Evolutionary conservation across 2,888 invertebrate species (phyloP), one percentile per base, ranked within the genome.

Genomic region (Tenthredo distinguenda): DNA sequence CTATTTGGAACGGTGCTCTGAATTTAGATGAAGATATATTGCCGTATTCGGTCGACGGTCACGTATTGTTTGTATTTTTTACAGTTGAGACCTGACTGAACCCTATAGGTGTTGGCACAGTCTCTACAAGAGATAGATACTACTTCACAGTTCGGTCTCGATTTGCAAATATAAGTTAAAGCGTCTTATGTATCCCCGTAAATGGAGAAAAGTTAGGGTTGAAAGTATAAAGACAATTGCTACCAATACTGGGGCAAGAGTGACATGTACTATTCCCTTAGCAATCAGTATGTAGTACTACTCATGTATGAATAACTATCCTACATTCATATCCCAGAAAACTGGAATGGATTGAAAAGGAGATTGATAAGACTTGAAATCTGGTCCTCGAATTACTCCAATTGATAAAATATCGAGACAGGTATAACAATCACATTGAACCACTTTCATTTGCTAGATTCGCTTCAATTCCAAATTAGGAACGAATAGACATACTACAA

Each of bases 1-100:
- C 68, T 68, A 68, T 68, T 68, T 34, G 68, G 34, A 68, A 68
- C 34, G 68, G 68, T 68, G 68, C 26, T 68, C 34, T 34, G 68
- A 34, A 68, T 68, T 68, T 68, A 68, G 68, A 68, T 68, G 68
- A 68, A 68, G 15, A 68, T 68, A 34, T 68, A 68, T 68, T 68
- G 68, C 31, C 15, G 68, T 34, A 68, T 31, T 68, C 5, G 34
- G 34, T 12, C 34, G 68, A 34, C 31, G 34, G 68, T 68, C 68
- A 68, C 68, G 68, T 68, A 68, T 68, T 68, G 26, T 31, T 62
- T 62, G 62, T 62, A 26, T 62, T 62, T 62, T 62, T 68, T 68
- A 68, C 68, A 31, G 68, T 34, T 34, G 68, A 68, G 68, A 62
- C 62, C 62, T 21, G 68, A 34, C 68, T 68, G 31, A 7, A 68